Evolutionary conservation across 2,113 vertebrate species (phyloP), one percentile per base, ranked within the genome.

Genomic region (Macquaria ambigua): DNA sequence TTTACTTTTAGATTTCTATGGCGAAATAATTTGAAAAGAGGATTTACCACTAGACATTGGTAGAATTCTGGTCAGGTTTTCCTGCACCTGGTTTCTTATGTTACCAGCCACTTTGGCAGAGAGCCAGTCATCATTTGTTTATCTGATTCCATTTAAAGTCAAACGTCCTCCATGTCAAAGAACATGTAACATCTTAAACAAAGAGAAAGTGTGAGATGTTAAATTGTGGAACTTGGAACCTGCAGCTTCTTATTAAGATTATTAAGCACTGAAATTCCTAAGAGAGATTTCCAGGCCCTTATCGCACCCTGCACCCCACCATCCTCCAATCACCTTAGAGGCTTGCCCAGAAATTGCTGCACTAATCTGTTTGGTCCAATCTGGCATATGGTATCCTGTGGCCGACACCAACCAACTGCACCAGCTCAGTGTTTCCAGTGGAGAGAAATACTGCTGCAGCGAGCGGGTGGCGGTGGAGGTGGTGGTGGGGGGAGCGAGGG

Each of bases 301-400:
- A 77, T 81, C 39, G 28, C 85, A 67, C 61, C 84, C 64, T 55
- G 8, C 66, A 68, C 52, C 86, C 67, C 66, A 58, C 63, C 64
- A 72, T 50, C 72, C 52, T 80, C 85, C 88, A 92, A 85, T 91
- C 91, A 90, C 84, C 68, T 87, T 82, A 85, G 53, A 79, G 81
- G 68, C 72, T 86, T 63, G 75, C 59, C 79, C 74, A 83, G 74
- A 87, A 87, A 77, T 81, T 83, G 67, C 71, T 62, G 50, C 55
- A 58, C 87, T 93, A 93, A 93, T 94, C 92, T 88, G 59, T 90
- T 83, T 77, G 85, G 82, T 69, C 73, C 89, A 84, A 58, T 90
- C 76, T 90, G 88, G 72, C 90, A 86, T 93, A 92, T 92, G 90
- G 83, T 82, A 68, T 84, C 46, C 70, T 83, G 68, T 58, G 72